Conservation (phyloP, 2,888 invertebrate genomes). For the Drosophila siamana region DNA sequence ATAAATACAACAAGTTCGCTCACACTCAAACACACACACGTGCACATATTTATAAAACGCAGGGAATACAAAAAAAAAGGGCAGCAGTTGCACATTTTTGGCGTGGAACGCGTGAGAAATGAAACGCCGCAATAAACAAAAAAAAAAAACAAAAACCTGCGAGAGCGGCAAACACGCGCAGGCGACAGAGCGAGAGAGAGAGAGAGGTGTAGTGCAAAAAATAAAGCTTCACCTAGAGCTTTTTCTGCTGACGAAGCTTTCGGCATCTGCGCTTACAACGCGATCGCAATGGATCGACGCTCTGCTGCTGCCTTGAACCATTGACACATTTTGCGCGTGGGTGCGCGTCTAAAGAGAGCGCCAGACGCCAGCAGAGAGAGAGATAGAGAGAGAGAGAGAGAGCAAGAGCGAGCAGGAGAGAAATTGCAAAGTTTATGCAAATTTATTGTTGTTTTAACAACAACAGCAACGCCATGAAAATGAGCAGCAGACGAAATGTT, state of each 20-base stretch:
- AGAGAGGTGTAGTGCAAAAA: not conserved
- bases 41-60: constrained; percentile 41
- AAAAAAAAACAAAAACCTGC: not conserved
- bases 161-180: constrained; percentile 6
- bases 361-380: constrained; percentile 5
- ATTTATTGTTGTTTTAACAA: constrained; percentile 33
- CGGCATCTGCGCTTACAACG: constrained; percentile 10
- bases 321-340: constrained; percentile 70
- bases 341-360: constrained; percentile 38
- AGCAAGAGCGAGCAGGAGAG: constrained; percentile 3
- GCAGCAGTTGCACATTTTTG: constrained; percentile 2
- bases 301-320: constrained; percentile 66
- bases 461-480: constrained; percentile 31
- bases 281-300: constrained; percentile 4
- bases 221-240: constrained; percentile 24
- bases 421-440: constrained; percentile 43
- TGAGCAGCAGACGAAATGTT: constrained; percentile 27
- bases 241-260: constrained; percentile 12
- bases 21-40: constrained; percentile 19
- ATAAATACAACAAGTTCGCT: constrained; percentile 36
- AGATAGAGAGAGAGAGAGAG: not conserved
- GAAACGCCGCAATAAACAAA: constrained; percentile 14
- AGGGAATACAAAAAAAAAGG: constrained; percentile 6
- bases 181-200: not conserved
- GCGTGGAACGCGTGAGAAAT: constrained; percentile 27